These are phyloP conservation scores for Cataglyphis livida DNA, from an alignment of 2,888 invertebrate species.

Conservation along the genomic window DNA sequence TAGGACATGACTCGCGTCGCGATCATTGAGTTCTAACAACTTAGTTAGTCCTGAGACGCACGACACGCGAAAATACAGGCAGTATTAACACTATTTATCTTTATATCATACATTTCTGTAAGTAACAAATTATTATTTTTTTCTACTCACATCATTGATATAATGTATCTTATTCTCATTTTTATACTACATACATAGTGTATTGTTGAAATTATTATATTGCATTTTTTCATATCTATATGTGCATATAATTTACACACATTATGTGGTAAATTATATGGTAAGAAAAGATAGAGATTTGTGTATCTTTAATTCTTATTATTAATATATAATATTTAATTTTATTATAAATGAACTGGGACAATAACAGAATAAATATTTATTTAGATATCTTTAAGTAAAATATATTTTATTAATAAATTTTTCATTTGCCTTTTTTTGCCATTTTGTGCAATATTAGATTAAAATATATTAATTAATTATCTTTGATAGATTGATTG, in stretches of 20 bases:
- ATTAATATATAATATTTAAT: not conserved
- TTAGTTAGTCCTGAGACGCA: not conserved
- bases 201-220: not conserved
- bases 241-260: not conserved
- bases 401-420: not conserved
- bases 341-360: not conserved
- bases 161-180: not conserved
- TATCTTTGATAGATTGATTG: not conserved
- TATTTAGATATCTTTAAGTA: not conserved
- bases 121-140: not conserved
- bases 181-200: not conserved
- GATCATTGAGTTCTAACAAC: slow-evolving; percentile 15
- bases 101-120: not conserved
- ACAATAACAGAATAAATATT: not conserved
- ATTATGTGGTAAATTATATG: not conserved
- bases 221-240: not conserved
- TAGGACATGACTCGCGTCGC: slow-evolving; percentile 15
- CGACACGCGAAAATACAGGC: not conserved
- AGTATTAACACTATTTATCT: not conserved
- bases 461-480: not conserved
- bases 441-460: not conserved
- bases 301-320: not conserved
- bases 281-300: not conserved
- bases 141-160: not conserved
- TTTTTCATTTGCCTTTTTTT: not conserved